Conservation (phyloP, 2,888 invertebrate genomes). For the Agrochola lota region DNA sequence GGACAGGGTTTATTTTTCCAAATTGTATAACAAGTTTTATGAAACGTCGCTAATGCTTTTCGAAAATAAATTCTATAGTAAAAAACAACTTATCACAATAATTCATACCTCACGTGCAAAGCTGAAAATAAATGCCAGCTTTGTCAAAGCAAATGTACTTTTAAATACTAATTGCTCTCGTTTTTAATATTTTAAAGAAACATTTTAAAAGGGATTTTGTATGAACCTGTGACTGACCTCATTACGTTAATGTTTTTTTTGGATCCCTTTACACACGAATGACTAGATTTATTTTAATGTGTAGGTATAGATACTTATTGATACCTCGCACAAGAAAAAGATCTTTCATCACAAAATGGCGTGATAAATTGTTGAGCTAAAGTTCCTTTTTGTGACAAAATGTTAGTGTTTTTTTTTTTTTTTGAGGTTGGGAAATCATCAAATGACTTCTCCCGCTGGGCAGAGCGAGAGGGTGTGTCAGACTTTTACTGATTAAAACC, state of each 20-base stretch:
- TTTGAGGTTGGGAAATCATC: too few species aligned
- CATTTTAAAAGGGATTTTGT: neutral
- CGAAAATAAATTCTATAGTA: neutral
- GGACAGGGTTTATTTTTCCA: too few species aligned
- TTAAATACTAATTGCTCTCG: conserved; percentile 12
- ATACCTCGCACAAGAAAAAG: neutral
- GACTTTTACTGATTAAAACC: too few species aligned
- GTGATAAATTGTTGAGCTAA: neutral
- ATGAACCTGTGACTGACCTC: conserved; percentile 3
- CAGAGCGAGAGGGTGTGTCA: too few species aligned
- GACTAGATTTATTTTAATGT: too few species aligned
- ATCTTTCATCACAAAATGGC: neutral
- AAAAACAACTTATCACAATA: neutral
- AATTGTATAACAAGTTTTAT: neutral
- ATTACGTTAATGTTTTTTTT: neutral
- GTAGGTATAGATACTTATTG: too few species aligned
- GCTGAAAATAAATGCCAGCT: conserved; percentile 5
- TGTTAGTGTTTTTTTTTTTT: too few species aligned
- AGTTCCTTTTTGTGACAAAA: neutral
- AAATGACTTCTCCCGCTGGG: too few species aligned
- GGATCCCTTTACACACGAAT: neutral
- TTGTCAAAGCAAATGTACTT: conserved; percentile 4
- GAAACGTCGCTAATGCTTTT: neutral
- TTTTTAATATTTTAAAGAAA: conserved; percentile 1
- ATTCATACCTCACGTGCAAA: conserved; percentile 3